Conservation (phyloP, 1,140 invertebrate genomes). For the Hyphantria cunea region DNA sequence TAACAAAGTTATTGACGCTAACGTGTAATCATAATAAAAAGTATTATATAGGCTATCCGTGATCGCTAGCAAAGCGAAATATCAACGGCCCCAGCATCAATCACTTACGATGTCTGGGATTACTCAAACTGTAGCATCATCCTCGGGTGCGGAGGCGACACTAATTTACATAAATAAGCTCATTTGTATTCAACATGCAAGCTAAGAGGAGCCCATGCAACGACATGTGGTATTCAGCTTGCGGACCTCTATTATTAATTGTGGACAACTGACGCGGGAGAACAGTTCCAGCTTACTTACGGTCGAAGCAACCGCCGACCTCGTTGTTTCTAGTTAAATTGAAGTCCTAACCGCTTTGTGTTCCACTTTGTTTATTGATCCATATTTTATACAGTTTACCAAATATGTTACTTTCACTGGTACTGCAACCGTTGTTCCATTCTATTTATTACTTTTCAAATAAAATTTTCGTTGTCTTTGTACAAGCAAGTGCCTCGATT, state of each 20-base stretch:
- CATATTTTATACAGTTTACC: conserved; percentile 34
- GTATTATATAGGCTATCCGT: conserved; percentile 23
- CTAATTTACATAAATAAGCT: conserved; percentile 78
- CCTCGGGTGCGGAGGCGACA: conserved; percentile 50
- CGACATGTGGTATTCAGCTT: conserved; percentile 73
- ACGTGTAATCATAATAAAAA: conserved; percentile 26
- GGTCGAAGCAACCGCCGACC: conserved; percentile 27
- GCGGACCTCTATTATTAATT: conserved; percentile 72
- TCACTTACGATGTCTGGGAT: conserved; percentile 65
- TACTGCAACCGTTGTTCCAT: not conserved
- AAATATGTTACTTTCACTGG: conserved; percentile 12
- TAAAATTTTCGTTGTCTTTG: no score
- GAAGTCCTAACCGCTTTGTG: conserved; percentile 37
- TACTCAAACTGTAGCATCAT: conserved; percentile 61
- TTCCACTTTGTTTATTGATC: conserved; percentile 47
- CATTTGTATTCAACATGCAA: conserved; percentile 75
- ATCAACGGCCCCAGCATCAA: conserved; percentile 64
- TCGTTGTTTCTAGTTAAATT: conserved; percentile 56
- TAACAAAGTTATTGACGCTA: conserved; percentile 14
- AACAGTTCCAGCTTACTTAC: conserved; percentile 39
- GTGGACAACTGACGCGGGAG: conserved; percentile 62
- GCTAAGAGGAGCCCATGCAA: conserved; percentile 64
- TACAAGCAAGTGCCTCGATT: no score
- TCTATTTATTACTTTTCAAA: conserved; percentile 13
- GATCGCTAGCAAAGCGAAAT: conserved; percentile 54